Base-by-base conservation (phyloP, 2,888 invertebrate species). In the Patella depressa region DNA sequence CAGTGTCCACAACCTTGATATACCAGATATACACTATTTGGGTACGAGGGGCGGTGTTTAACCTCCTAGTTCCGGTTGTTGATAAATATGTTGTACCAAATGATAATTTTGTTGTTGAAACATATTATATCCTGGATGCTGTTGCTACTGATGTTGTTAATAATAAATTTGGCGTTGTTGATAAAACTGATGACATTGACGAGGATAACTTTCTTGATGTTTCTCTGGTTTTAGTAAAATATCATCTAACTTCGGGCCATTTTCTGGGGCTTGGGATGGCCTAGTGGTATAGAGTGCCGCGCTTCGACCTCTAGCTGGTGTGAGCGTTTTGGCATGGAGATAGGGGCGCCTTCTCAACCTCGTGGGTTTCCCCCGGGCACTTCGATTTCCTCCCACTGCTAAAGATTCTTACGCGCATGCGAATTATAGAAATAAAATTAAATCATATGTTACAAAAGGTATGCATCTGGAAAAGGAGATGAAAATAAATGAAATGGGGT, bases 161-260 rank as follows among this genome's bases (percentile, higher is more conserved):
- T 34, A 34, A 34, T 34, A 3, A 0, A 5, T 3, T 17, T 57
- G 57, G 2, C 3, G 57, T 57, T 57, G 57, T 57, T 17, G 57
- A 19, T 24, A 11, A 19, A 19, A 4, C 9, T n/a, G 11, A 65
- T n/a, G 19, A 59, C 19, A n/a, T 59, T n/a, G 59, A 2, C 19
- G 65, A 5, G 19, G 11, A 19, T 65, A 24, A 12, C 19, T 14
- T 19, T 12, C n/a, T 19, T 19, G 2, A 12, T n/a, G 65, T 19
- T n/a, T 65, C 19, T 65, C 9, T 19, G 80, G 65, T 79, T 86
- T 86, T 55, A 78, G 77, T 12, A 96, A 91, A 86, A 96, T 95
- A 34, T 93, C 89, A 74, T 94, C 93, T 0, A 97, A 92, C 0
- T 91, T 92, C 0, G 96, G 96, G 0, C 96, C 96, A 82, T 91